Evolutionary conservation across 2,113 vertebrate species (phyloP), one percentile per base, ranked within the genome.

Genomic region (Danionella cerebrum): DNA sequence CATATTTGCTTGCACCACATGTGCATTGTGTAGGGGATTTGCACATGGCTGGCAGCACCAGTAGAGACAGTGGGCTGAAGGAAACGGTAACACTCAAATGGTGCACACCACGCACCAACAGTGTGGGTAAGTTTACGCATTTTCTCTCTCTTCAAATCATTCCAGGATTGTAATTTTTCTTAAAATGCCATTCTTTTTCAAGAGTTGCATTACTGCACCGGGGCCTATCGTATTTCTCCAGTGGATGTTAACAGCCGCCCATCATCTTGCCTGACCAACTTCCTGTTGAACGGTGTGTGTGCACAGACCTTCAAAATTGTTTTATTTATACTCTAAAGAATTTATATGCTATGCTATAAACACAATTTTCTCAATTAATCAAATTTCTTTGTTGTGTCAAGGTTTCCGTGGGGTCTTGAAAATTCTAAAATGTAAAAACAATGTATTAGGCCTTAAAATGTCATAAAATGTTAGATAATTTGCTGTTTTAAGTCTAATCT

Each of bases 211-310:
- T 99, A 97, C 79, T 99, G 96, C 74, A 98, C 94, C 2, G 96
- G 96, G 72, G 96, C 95, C 0, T 99, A 91, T 74, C 92, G 96
- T 66, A 99, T 99, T 77, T 98, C 96, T 42, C 96, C 96, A 0
- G 96, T 98, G 25, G 96, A 98, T 64, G 96, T 99, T 39, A 99
- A 99, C 82, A 99, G 96, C 76, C 89, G 96, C 64, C 96, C 96
- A n/a, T 99, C 96, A 0, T 99, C 96, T 36, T 99, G 96, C 79
- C 89, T 99, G 75, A 99, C 96, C 12, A 99, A 99, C 83, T 99
- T 99, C 60, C 94, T 99, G 36, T 89, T 99, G n/a, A 99, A 98
- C n/a, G 96, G 96, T 95, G 51, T 53, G 51, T 52, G 48, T 51
- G 13, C 13, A 29, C 24, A 51, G 14, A 5, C 48, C 25, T 14